These are phyloP conservation scores for Spheniscus mendiculus DNA, from an alignment of 2,113 vertebrate genomes.

Conservation along the genomic window DNA sequence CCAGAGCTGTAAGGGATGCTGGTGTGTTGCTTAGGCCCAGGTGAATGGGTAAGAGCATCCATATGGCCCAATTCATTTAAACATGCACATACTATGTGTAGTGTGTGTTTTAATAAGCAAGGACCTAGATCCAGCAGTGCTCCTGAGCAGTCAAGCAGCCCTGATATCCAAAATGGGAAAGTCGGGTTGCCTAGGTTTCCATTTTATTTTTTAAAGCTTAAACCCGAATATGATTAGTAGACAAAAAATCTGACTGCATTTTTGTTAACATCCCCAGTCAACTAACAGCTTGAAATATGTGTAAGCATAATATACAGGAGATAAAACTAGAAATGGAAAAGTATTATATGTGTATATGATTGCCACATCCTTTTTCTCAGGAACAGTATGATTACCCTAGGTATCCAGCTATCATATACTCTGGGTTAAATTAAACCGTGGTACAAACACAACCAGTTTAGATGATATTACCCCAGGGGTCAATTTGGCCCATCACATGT, in stretches of 20 bases:
- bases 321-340: not conserved
- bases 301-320: not conserved
- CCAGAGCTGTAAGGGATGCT: not conserved
- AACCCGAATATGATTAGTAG: not conserved
- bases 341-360: not conserved
- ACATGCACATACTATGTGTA: not conserved
- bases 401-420: not conserved
- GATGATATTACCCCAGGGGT: not conserved
- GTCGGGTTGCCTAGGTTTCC: not conserved
- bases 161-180: not conserved
- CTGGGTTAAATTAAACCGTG: not conserved
- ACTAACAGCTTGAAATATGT: not conserved
- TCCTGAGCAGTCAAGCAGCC: not conserved
- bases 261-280: not conserved
- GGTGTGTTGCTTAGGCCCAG: not conserved
- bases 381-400: not conserved
- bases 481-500: not conserved
- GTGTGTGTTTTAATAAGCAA: not conserved
- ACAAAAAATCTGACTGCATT: not conserved
- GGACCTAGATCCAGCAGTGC: not conserved
- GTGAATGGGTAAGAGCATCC: not conserved
- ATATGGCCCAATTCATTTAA: not conserved
- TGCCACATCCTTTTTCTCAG: not conserved
- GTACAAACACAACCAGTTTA: not conserved
- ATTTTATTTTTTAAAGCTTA: not conserved